Base-by-base conservation (phyloP, 2,113 vertebrate species). In the Ammodramus savannarum region DNA sequence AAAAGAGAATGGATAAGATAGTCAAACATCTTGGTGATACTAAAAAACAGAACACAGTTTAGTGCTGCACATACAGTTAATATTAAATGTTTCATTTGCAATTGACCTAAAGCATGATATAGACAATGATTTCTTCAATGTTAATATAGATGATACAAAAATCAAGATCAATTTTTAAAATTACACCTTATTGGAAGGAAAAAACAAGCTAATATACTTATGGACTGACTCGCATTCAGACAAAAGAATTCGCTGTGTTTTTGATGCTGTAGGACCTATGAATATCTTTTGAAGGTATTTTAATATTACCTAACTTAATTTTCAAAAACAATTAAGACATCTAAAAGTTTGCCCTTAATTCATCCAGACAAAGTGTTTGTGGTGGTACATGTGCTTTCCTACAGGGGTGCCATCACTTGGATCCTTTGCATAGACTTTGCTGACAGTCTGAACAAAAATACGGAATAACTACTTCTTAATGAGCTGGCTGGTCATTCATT, bases 391-490 rank as follows among this genome's bases (percentile, higher is more conserved):
- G 87, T 89, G 58, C 66, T 79, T 69, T 87, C 73, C 46, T 90
- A 76, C 14, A 69, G 31, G 26, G 63, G 36, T 93, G 84, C 62
- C 54, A 85, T 66, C 55, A 67, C n/a, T 79, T 92, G 74, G 78
- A 94, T 69, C 46, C 23, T 65, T 78, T 89, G 62, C 80, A 66
- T 58, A 27, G 38, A 79, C 91, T 92, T 91, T 90, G 51, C 76
- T 85, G 49, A 73, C 77, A 93, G 54, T 48, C n/a, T 96, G 58
- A 90, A 71, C 57, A 79, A 95, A 90, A 96, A 89, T 79, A 44
- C 74, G 69, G 84, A 93, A 79, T 62, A 89, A 95, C 57, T 79
- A 48, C 66, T 92, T 85, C 86, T 58, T 85, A 92, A 89, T 77
- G 80, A 93, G 77, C 58, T 92, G 67, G 36, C 55, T 78, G 83